Conservation (phyloP, 1,140 invertebrate genomes). For the Sitodiplosis mosellana region DNA sequence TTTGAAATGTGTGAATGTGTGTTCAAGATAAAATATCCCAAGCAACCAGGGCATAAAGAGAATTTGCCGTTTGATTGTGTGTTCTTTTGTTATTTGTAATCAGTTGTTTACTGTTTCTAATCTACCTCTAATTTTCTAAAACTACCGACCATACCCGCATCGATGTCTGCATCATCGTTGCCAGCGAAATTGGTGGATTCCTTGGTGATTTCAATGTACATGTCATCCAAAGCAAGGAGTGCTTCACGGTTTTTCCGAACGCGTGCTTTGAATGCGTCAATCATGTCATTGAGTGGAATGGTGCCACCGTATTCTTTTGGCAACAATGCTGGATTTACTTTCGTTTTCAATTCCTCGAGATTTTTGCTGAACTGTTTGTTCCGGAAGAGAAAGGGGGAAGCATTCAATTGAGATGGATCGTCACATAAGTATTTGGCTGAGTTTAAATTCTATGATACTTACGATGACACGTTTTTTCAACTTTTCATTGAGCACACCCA, state of each 20-base stretch:
- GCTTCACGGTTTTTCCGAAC: conserved; percentile 40
- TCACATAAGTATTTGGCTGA: not conserved
- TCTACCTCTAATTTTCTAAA: conserved; percentile 69
- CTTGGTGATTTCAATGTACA: conserved; percentile 49
- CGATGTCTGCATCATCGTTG: conserved; percentile 42
- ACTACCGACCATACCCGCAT: conserved; percentile 48
- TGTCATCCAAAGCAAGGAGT: conserved; percentile 56
- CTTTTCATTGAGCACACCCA: conserved; percentile 63
- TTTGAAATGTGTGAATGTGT: not conserved
- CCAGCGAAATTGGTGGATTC: conserved; percentile 38
- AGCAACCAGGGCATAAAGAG: not conserved
- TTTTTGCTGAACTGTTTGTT: conserved; percentile 41
- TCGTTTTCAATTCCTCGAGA: conserved; percentile 43
- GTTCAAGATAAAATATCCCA: not conserved
- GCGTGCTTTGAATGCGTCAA: conserved; percentile 48
- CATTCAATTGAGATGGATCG: too few relatives aligned
- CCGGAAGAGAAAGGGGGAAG: too few relatives aligned
- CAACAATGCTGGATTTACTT: conserved; percentile 51
- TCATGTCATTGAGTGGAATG: conserved; percentile 58
- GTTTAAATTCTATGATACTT: conserved; percentile 16
- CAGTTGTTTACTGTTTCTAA: conserved; percentile 20
- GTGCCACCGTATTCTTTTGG: conserved; percentile 74
- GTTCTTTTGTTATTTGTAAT: not conserved
- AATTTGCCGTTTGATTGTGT: not conserved
- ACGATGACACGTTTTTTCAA: conserved; percentile 54